Conservation (phyloP, 2,888 invertebrate species). For the Chloroclystis v-ata region DNA sequence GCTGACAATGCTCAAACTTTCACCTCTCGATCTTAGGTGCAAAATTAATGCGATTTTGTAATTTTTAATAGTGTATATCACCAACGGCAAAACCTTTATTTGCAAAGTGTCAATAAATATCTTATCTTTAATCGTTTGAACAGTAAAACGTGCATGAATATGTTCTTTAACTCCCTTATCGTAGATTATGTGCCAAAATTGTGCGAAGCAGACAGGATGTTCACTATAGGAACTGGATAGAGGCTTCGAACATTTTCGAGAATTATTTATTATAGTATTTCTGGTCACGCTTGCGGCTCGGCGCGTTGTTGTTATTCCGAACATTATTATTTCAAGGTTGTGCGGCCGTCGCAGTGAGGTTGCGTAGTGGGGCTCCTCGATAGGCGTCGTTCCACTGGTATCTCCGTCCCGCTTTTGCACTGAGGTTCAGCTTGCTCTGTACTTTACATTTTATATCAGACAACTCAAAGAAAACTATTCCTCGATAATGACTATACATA, state of each 20-base stretch:
- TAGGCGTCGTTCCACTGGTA: conserved; percentile 71
- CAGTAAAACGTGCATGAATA: conserved; percentile 18
- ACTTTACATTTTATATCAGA: conserved; percentile 70
- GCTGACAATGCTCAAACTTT: conserved; percentile 65
- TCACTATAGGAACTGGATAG: conserved; percentile 48
- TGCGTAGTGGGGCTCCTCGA: conserved; percentile 77
- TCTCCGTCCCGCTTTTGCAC: conserved; percentile 72
- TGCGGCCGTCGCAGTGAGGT: conserved; percentile 75
- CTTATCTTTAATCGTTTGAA: conserved; percentile 16
- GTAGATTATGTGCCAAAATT: conserved; percentile 18
- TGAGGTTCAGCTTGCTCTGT: conserved; percentile 65
- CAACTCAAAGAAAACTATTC: conserved; percentile 57
- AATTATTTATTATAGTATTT: conserved; percentile 72
- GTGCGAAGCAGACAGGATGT: conserved; percentile 48
- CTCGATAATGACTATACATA: conserved; percentile 51
- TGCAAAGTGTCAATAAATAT: conserved; percentile 10
- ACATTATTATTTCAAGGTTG: conserved; percentile 79
- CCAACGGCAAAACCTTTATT: conserved; percentile 6
- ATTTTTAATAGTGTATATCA: not conserved
- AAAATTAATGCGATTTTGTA: conserved; percentile 33
- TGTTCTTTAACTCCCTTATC: conserved; percentile 14
- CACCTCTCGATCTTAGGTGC: conserved; percentile 57
- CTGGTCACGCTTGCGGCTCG: conserved; percentile 76
- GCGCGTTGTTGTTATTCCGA: conserved; percentile 77
- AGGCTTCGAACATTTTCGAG: conserved; percentile 60